phyloP scores from a whole-genome alignment of 2,888 invertebrate species.

The Drosophila melanosoma region DNA sequence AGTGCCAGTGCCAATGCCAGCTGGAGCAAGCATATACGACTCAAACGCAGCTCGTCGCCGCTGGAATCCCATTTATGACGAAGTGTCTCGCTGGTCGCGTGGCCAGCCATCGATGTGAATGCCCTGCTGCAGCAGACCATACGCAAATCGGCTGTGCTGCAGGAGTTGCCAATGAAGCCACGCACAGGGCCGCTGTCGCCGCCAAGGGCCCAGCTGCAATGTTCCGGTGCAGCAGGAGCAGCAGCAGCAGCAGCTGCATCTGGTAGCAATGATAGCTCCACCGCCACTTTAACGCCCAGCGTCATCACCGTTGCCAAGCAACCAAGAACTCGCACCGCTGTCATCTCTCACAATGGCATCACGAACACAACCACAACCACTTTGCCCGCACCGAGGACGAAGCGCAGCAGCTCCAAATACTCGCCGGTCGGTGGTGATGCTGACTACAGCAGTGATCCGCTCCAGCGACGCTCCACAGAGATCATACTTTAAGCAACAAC shows the following conservation, averaged over 20 bases:
- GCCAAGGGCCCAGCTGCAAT: conserved; percentile 25
- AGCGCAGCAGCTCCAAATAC: conserved; percentile 71
- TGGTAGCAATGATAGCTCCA: conserved; percentile 83
- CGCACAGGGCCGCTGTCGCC: conserved; percentile 13
- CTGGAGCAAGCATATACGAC: conserved; percentile 81
- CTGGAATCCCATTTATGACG: conserved; percentile 85
- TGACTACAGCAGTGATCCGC: conserved; percentile 80
- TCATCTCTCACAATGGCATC: conserved; percentile 73
- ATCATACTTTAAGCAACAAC: conserved; percentile 81
- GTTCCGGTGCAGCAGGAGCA: conserved; percentile 13
- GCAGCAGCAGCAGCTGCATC: conserved; percentile 12
- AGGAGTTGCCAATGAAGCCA: conserved; percentile 73
- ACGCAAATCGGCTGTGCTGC: conserved; percentile 82
- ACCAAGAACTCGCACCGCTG: conserved; percentile 64
- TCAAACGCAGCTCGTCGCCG: conserved; percentile 76
- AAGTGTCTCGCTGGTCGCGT: conserved; percentile 85
- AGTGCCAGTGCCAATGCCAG: conserved; percentile 40
- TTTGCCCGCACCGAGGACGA: conserved; percentile 29
- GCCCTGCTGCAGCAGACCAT: conserved; percentile 84
- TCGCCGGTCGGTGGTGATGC: conserved; percentile 70
- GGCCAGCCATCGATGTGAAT: conserved; percentile 85
- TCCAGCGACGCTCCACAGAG: conserved; percentile 82
- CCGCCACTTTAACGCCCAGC: conserved; percentile 82
- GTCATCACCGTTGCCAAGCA: conserved; percentile 81
- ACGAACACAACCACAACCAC: conserved; percentile 68